Conservation (phyloP, 2,113 vertebrate species). For the Stigmatopora argus region DNA sequence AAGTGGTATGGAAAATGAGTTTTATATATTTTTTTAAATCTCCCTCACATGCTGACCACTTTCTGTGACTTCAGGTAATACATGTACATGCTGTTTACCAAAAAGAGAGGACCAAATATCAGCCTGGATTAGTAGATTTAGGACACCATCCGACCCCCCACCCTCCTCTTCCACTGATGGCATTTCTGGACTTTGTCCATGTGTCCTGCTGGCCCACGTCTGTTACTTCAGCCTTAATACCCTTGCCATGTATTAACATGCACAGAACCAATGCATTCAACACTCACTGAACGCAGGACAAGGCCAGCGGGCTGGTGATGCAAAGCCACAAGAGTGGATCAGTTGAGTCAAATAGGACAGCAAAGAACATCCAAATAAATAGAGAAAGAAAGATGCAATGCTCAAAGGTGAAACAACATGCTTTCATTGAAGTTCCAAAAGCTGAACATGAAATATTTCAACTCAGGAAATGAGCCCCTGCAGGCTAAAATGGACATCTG, state of each 20-base stretch:
- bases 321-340: background rate
- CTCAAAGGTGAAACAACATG: background rate
- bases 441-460: slow-evolving; percentile 42
- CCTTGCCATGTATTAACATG: slow-evolving; percentile 41
- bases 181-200: slow-evolving; percentile 44
- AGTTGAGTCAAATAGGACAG: slow-evolving; percentile 17
- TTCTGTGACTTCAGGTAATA: background rate
- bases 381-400: slow-evolving; percentile 1
- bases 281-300: slow-evolving; percentile 24
- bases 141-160: slow-evolving; percentile 26
- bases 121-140: slow-evolving; percentile 19
- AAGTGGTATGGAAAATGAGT: too few relatives aligned
- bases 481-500: slow-evolving; percentile 38
- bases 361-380: slow-evolving; percentile 8
- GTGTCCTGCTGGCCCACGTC: slow-evolving; percentile 42
- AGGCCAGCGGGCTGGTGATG: slow-evolving; percentile 12
- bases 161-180: slow-evolving; percentile 23
- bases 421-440: slow-evolving; percentile 18
- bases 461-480: slow-evolving; percentile 18
- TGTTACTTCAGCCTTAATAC: slow-evolving; percentile 46
- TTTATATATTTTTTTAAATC: too few relatives aligned
- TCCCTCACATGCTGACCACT: background rate
- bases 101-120: slow-evolving; percentile 10
- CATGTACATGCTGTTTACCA: slow-evolving; percentile 5
- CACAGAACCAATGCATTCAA: slow-evolving; percentile 53